Evolutionary conservation across 1,140 invertebrate species (phyloP), one percentile per base, ranked within the genome.

Genomic region (Drosophila repletoides): DNA sequence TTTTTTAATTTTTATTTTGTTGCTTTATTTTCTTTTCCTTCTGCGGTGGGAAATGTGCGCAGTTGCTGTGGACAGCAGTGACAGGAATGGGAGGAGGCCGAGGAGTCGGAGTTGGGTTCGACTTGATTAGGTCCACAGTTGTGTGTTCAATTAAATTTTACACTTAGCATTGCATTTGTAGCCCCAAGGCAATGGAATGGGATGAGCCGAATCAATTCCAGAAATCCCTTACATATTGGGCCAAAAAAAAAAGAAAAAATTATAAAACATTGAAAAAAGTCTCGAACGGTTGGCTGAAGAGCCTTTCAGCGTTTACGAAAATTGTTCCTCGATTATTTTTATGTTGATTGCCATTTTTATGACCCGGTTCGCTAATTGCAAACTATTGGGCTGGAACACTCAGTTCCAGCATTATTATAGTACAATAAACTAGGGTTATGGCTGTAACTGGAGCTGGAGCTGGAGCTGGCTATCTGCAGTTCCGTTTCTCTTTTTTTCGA

Each of bases 391-490:
- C 55, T 28, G 43, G 22, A 40, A 31, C 41, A 56, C 46, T 59
- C 21, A 46, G 38, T 22, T 14, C 10, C 26, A 51, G 66, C 76
- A 66, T 80, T 80, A 75, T 63, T 72, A 56, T 73, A n/a, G n/a
- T n/a, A 66, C 41, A 83, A 83, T 83, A 83, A 83, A 84, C 65
- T 79, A 79, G 80, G 79, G 74, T 86, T 83, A 74, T 68, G 58
- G 31, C 45, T n/a, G n/a, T n/a, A 40, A 48, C 19, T 22, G 28
- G 41, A 49, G 72, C 72, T n/a, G n/a, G n/a, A n/a, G n/a, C n/a
- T n/a, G n/a, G n/a, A n/a, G n/a, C n/a, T n/a, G n/a, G n/a, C 71
- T 74, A 71, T 73, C 71, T 66, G 53, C 43, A 64, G 68, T 58
- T 56, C 48, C 58, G 53, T 52, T 40, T 19, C 14, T 60, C n/a